Percentiles rank a stretch among this genome's conserved stretches.
Evolutionary conservation across 2,113 vertebrate genomes (phyloP).

Genomic region (Zosterops borbonicus): DNA sequence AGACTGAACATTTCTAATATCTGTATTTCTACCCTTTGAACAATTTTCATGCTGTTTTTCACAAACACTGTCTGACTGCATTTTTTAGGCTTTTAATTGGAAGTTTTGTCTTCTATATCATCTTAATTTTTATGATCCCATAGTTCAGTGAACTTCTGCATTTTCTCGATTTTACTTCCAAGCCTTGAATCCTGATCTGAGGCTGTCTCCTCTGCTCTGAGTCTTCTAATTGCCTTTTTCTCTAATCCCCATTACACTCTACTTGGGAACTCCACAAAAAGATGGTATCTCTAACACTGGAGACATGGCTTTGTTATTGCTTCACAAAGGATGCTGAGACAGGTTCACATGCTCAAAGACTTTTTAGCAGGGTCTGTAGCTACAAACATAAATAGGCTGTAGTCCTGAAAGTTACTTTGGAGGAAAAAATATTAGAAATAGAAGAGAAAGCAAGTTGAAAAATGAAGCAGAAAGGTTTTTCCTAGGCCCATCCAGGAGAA

Average conservation of each 20-base stretch:
- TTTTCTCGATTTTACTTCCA: constrained; percentile 31
- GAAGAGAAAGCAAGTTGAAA: fast-evolving
- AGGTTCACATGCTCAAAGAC: not conserved
- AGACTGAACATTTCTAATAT: not conserved
- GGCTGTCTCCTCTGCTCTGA: not conserved
- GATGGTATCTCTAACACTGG: not conserved
- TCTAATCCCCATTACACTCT: not conserved
- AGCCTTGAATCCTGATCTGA: constrained; percentile 20
- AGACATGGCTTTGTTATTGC: not conserved
- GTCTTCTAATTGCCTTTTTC: constrained; percentile 12
- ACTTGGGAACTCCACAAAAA: not conserved
- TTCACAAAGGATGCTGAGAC: not conserved
- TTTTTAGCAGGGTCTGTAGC: not conserved
- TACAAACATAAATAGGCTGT: not conserved
- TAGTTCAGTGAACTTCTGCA: constrained; percentile 29
- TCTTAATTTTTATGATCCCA: constrained; percentile 12
- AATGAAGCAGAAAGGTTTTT: not conserved
- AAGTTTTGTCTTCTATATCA: not conserved
- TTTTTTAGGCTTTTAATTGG: constrained; percentile 2
- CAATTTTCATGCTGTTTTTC: constrained; percentile 19
- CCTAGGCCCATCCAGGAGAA: not conserved
- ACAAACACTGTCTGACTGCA: not conserved
- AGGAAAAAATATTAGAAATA: not conserved
- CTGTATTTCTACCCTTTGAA: constrained; percentile 5
- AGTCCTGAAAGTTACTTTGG: not conserved